Base-by-base conservation (phyloP, 2,797 vertebrate species). In the Paramormyrops hopkinsi region DNA sequence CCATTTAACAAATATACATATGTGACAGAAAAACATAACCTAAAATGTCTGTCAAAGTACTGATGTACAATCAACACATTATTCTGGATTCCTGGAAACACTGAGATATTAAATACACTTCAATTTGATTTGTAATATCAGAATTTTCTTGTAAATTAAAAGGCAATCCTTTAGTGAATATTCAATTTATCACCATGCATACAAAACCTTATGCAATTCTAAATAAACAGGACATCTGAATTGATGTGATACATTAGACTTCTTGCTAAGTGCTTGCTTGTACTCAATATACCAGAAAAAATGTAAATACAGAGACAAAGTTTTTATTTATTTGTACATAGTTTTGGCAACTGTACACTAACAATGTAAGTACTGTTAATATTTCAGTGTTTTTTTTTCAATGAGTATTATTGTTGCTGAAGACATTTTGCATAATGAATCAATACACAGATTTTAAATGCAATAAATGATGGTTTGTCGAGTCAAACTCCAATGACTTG, bases 281-380 rank as follows among this genome's bases (percentile, higher is more conserved):
- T 88, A 53, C 87, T 37, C 8, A 65, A 44, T 88, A 87, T 29
- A 19, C 14, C 44, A 33, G 11, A 62, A 14, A 12, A 50, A 51
- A 22, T 89, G 85, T 83, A 65, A 46, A 88, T 56, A 88, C 65
- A 84, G 50, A 73, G 91, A 3, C 37, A 41, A 29, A 53, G 65
- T 29, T 51, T 91, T 89, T 94, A 95, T 94, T 94, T 95, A 94
- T 95, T 93, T 96, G 92, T 94, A 94, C 88, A 93, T 83, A 89
- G 69, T 69, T 92, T 90, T 94, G 65, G 14, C 22, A 56, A 89
- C 56, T 90, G 88, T 90, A 90, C 65, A 62, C 85, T 91, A 90
- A 90, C 2, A 51, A 90, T 95, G 94, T 95, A 92, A 93, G 94
- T 93, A 92, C 50, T 91, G 89, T 92, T 90, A 92, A 92, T 94